Evolutionary conservation across 2,797 vertebrate species (phyloP), one percentile per base, ranked within the genome.

Genomic region (Dryobates pubescens): DNA sequence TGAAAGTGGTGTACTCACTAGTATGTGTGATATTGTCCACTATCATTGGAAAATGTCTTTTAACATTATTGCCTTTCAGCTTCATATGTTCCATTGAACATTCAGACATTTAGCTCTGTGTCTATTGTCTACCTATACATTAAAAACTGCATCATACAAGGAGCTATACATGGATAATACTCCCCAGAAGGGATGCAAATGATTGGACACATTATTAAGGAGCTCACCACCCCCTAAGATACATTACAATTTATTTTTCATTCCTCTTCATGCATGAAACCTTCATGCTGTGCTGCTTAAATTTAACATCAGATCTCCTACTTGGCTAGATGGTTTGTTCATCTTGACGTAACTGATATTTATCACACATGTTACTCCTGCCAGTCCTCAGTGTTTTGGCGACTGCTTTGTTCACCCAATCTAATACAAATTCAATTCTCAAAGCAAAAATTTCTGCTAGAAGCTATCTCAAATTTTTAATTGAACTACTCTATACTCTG

Each of bases 391-490:
- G 24, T 61, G 34, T 61, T 67, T 69, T 71, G 23, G 3, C 4
- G 9, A 38, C 27, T 70, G 30, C 6, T 4, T 11, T 79, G 53
- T 62, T 85, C 49, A 56, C 61, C 22, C 57, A 36, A 30, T 72
- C 14, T 29, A 86, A 88, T 56, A 69, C 0, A 0, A 80, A 76
- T 65, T 76, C 9, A 30, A 14, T 69, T 90, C 32, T 38, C 65
- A 62, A 61, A 86, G 23, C 10, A 61, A 74, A 71, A 57, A 30
- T 0, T 38, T 85, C 41, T 88, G 3, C 20, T 61, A 30, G 22
- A 23, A 41, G 16, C 43, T 87, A 8, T 88, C 87, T 58, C 54
- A 85, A 89, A 94, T 82, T 18, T 91, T 96, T 84, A 75, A 91
- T 77, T 94, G 73, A 77, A 85, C 76, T 90, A 51, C 51, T 71